Conservation (phyloP, 2,113 vertebrate genomes). For the Syngnathus typhle region DNA sequence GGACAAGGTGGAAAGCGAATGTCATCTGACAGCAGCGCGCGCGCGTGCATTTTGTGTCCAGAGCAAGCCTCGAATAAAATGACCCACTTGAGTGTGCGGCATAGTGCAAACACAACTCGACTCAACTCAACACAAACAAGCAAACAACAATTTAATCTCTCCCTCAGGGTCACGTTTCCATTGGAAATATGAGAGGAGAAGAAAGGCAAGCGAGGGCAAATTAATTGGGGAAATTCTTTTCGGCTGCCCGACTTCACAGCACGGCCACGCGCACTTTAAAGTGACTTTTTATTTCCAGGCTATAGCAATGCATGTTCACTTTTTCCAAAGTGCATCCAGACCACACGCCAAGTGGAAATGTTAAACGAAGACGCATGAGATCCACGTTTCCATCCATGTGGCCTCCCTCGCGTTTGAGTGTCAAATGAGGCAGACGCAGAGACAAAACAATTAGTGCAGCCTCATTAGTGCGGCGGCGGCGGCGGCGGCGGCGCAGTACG, state of each 20-base stretch:
- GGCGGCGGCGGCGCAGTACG: not conserved
- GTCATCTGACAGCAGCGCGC: not conserved
- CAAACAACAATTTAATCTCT: not conserved
- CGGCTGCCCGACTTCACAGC: not conserved
- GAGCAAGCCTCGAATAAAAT: not conserved
- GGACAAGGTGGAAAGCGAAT: not conserved
- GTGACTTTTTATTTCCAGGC: not conserved
- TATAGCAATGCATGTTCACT: too few species aligned
- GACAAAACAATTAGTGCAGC: not conserved
- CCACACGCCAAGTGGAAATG: not conserved
- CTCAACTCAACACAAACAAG: too few species aligned
- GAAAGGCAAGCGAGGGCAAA: not conserved
- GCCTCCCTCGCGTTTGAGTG: not conserved
- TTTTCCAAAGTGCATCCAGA: not conserved
- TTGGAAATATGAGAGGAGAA: not conserved
- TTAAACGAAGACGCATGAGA: not conserved
- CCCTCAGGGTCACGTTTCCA: not conserved
- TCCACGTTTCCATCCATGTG: not conserved
- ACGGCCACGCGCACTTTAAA: not conserved
- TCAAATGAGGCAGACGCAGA: too few species aligned
- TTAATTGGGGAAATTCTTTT: not conserved
- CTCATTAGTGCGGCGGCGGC: slow-evolving; percentile 7
- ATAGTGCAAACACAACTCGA: not conserved
- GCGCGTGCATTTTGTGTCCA: too few species aligned
- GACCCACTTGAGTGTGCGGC: not conserved